Base-by-base conservation (phyloP, 1,140 invertebrate species). In the Triops cancriformis region DNA sequence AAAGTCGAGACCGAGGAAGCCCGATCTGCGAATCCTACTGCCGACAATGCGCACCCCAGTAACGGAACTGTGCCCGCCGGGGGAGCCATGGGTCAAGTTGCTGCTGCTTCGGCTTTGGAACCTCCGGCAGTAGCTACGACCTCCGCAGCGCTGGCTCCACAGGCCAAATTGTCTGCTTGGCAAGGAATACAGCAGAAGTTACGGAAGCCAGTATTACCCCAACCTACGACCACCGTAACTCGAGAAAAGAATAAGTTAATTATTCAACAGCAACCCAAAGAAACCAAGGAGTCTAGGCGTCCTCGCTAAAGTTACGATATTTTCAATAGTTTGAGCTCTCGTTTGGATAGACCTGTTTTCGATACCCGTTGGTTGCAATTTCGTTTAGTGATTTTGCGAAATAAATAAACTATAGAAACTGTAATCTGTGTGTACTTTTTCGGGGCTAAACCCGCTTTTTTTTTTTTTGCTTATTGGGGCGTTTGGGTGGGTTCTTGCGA, bases 221-320 rank as follows among this genome's bases (percentile, higher is more conserved):
- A 64, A 43, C 73, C 75, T 10, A 79, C 78, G 10, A 79, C 78
- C 1, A 75, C 74, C 18, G 78, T 79, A 18, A 79, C 78, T n/a
- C 74, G 78, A 77, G 74, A 79, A 73, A 79, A 79, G 78, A 79
- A 79, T 43, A 79, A 79, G 37, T 75, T 79, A 1, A 79, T 79
- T 73, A 79, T 79, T 28, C 72, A 79, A 73, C 74, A 79, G 26
- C 74, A 79, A 72, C 64, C 72, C 51, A 76, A 76, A 76, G 42
- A 76, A 64, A 23, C 9, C 51, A 64, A 64, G 51, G 51, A 64
- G 23, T 64, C 51, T 6, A 64, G 51, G 14, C 51, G 51, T 64
- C 51, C 51, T 64, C 51, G 51, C 9, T 64, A 23, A 18, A n/a
- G 18, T 6, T 5, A 64, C 4, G 6, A n/a, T 23, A 64, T 64